Conservation (phyloP, 2,888 invertebrate species). For the Drosophila neotestacea region DNA sequence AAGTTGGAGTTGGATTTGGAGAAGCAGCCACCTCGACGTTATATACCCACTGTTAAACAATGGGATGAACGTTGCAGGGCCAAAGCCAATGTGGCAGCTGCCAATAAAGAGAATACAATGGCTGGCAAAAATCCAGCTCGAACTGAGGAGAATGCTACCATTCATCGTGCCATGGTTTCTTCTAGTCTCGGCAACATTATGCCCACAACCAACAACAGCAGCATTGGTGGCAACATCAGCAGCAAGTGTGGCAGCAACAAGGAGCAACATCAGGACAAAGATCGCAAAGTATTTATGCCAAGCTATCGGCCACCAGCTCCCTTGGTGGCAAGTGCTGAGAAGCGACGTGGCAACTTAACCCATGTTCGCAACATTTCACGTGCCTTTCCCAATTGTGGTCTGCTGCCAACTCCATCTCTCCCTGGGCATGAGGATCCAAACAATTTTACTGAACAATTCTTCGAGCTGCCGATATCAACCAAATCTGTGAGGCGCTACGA, state of each 20-base stretch:
- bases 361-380: constrained; percentile 41
- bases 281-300: constrained; percentile 42
- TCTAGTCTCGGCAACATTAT: constrained; percentile 19
- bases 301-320: constrained; percentile 56
- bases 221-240: neutral
- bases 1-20: neutral
- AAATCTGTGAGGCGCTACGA: constrained; percentile 41
- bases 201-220: neutral
- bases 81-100: constrained; percentile 23
- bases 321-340: constrained; percentile 17
- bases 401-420: constrained; percentile 37
- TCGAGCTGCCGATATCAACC: neutral
- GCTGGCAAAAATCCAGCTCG: neutral
- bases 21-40: constrained; percentile 34
- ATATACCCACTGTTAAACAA: constrained; percentile 65
- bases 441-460: neutral
- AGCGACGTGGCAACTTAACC: constrained; percentile 57
- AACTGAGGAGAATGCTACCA: neutral
- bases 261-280: constrained; percentile 10
- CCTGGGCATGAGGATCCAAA: neutral
- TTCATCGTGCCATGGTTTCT: constrained; percentile 8
- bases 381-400: constrained; percentile 38
- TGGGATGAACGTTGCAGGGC: constrained; percentile 67
- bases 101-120: constrained; percentile 44
- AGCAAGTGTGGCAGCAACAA: neutral